A percentile compares a stretch with the other conserved stretches of the same genome.
phyloP scores from a whole-genome alignment of 1,140 invertebrate genomes.

The Bombus waltoni region DNA sequence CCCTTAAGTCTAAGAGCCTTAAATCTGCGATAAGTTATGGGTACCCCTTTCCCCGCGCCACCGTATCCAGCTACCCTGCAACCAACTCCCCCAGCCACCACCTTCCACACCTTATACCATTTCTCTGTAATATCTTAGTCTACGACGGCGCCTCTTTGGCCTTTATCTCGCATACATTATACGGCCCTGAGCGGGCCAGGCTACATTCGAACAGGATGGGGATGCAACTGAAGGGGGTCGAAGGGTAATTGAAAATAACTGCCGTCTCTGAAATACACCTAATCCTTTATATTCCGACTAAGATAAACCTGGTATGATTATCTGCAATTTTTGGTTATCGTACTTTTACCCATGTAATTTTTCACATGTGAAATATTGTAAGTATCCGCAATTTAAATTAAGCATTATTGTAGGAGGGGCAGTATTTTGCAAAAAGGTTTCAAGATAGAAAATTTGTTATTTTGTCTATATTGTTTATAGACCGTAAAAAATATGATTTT shows the following conservation, averaged over 20 bases:
- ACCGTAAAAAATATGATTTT: neutral
- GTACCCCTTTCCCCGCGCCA: slow-evolving; percentile 75
- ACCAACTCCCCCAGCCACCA: slow-evolving; percentile 53
- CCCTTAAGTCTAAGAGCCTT: slow-evolving; percentile 84
- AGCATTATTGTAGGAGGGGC: no score
- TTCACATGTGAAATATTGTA: neutral
- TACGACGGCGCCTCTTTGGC: slow-evolving; percentile 78
- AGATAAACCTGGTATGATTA: slow-evolving; percentile 74
- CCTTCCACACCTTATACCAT: slow-evolving; percentile 79
- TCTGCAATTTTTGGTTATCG: slow-evolving; percentile 35
- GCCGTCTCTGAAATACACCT: slow-evolving; percentile 74
- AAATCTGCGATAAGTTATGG: slow-evolving; percentile 84
- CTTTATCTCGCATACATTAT: slow-evolving; percentile 83
- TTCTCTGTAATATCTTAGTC: slow-evolving; percentile 83
- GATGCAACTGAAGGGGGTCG: slow-evolving; percentile 65
- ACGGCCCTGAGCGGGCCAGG: slow-evolving; percentile 62
- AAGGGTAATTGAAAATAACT: slow-evolving; percentile 83
- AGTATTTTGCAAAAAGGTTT: neutral
- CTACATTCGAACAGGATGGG: slow-evolving; percentile 59
- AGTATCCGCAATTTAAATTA: neutral
- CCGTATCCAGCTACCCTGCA: slow-evolving; percentile 62
- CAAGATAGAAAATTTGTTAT: neutral
- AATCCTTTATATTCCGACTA: slow-evolving; percentile 75
- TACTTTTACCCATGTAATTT: neutral
- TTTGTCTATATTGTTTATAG: neutral